Evolutionary conservation across 2,797 vertebrate species (phyloP).

Genomic region (Ciconia nigra): DNA sequence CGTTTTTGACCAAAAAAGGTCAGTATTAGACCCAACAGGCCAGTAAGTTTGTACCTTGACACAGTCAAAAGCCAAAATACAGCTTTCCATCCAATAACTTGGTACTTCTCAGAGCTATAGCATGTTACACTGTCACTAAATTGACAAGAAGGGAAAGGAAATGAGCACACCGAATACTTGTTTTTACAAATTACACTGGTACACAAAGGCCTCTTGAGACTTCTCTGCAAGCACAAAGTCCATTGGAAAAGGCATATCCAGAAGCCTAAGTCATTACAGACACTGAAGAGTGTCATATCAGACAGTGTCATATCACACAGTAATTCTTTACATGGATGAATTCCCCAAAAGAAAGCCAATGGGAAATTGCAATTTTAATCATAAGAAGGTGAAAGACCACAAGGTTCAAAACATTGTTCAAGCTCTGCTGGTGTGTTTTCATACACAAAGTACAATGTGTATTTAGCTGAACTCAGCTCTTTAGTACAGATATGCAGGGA

Average conservation of each 20-base stretch:
- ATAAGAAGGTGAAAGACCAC: slow-evolving; percentile 14
- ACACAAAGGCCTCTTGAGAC: slow-evolving; percentile 41
- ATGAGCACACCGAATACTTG: background rate
- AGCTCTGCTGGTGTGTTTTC: slow-evolving; percentile 53
- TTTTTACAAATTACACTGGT: slow-evolving; percentile 5
- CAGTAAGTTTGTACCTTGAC: slow-evolving; percentile 7
- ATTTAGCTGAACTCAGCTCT: slow-evolving; percentile 32
- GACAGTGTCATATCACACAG: slow-evolving; percentile 33
- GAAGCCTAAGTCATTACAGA: slow-evolving; percentile 16
- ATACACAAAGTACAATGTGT: slow-evolving; percentile 45
- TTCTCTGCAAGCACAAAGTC: slow-evolving; percentile 12
- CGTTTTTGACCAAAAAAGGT: slow-evolving; percentile 10
- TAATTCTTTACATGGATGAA: slow-evolving; percentile 33
- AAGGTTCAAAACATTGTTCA: slow-evolving; percentile 6
- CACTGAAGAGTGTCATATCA: slow-evolving; percentile 34
- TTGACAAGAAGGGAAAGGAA: slow-evolving; percentile 11
- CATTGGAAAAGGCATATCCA: background rate
- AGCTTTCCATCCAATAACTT: slow-evolving; percentile 21
- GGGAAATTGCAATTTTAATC: slow-evolving; percentile 1
- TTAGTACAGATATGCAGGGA: slow-evolving; percentile 3
- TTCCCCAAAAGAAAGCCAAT: slow-evolving; percentile 15
- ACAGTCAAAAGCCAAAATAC: slow-evolving; percentile 61
- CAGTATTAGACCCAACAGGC: background rate
- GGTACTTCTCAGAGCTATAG: slow-evolving; percentile 25
- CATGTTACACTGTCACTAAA: slow-evolving; percentile 20